phyloP scores from a whole-genome alignment of 2,113 vertebrate species.

The Lophochroa leadbeateri region DNA sequence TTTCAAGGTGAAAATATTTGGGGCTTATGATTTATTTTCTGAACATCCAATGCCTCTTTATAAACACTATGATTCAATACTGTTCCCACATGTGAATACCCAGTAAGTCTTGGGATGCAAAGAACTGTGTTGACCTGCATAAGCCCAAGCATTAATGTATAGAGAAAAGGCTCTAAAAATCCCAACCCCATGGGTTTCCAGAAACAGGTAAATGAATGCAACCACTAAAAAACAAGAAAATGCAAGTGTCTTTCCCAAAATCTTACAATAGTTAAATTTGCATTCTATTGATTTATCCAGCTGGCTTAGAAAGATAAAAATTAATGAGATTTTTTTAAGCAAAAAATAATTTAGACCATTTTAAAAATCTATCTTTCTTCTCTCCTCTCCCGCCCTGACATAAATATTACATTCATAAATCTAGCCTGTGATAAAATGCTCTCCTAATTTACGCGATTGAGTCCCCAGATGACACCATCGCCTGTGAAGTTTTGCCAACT shows the following conservation, averaged over 20 bases:
- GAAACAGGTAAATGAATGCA: background rate
- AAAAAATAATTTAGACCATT: background rate
- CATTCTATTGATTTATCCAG: background rate
- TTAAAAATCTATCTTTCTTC: background rate
- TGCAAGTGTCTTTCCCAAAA: background rate
- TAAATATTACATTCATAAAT: conserved; percentile 19
- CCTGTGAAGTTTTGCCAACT: conserved; percentile 35
- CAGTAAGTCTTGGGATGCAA: background rate
- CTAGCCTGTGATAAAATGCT: background rate
- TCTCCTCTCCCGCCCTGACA: background rate
- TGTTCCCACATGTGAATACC: background rate
- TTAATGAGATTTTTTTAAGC: background rate
- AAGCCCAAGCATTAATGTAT: background rate
- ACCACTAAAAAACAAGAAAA: background rate
- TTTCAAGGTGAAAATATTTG: background rate
- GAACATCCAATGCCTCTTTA: background rate
- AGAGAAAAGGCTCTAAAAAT: background rate
- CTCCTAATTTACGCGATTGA: background rate
- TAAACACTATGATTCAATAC: background rate
- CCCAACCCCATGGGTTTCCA: background rate
- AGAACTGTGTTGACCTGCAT: background rate
- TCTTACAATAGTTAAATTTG: background rate
- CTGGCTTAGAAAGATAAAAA: background rate
- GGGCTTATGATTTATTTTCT: background rate
- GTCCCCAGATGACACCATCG: background rate